Base-by-base conservation (phyloP, 2,888 invertebrate genomes). In the Ochropleura plecta region DNA sequence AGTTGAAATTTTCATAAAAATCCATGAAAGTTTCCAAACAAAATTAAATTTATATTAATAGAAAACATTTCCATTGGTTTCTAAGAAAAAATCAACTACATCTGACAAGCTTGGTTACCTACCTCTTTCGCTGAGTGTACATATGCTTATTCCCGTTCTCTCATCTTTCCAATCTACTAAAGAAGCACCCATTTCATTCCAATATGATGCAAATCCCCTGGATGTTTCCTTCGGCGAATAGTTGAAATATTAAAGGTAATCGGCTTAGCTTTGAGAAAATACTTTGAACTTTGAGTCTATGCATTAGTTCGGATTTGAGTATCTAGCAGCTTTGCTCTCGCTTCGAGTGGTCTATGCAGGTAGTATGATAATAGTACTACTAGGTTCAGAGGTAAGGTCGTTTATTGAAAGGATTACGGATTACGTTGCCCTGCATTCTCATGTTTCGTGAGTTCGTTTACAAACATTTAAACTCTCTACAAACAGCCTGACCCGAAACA, bases 161-260 rank as follows among this genome's bases (percentile, higher is more conserved):
- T 73, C 48, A 70, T 67, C 64, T 59, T 60, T 70, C 63, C 69
- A 74, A 79, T 83, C 64, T 64, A 48, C 63, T 60, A 79, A 74
- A 59, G 59, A 69, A 76, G 71, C 62, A 70, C 46, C 72, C 57
- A 82, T 88, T 86, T 76, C 79, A 86, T 87, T 92, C 86, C 90
- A 93, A 94, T 94, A 93, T 90, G 90, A 94, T 94, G 93, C 90
- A 94, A 93, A 94, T 94, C 90, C 84, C 60, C 18, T 74, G 82
- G 80, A 81, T 80, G 84, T 73, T 88, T 84, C 75, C 76, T 73
- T 68, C 71, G 68, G 42, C 42, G 81, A 82, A 86, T 82, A 83
- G 82, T 83, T 93, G 89, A 93, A 93, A 93, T 94, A 92, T 94
- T 91, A 91, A 93, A 92, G 88, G 87, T 91, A 92, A 93, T 92